Percentiles rank a stretch among this genome's conserved stretches.
Evolutionary conservation across 2,797 vertebrate species (phyloP).

Genomic region (Natrix natrix): DNA sequence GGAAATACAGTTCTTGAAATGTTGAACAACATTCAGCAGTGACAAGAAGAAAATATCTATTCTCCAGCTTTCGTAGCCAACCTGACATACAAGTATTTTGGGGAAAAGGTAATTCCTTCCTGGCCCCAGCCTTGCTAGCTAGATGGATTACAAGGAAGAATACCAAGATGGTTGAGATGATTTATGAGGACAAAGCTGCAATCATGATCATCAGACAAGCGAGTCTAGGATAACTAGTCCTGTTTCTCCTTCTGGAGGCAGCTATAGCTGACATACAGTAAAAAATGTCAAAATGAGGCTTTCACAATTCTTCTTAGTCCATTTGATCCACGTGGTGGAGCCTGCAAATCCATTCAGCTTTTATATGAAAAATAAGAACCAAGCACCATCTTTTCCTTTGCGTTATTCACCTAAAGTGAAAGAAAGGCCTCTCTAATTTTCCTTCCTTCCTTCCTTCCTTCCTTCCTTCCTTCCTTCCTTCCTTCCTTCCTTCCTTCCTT

Average conservation of each 20-base stretch:
- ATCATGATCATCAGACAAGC: not conserved
- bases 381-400: not conserved
- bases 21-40: not conserved
- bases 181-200: constrained; percentile 36
- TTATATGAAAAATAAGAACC: not conserved
- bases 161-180: constrained; percentile 16
- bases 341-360: not conserved
- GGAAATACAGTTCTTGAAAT: not conserved
- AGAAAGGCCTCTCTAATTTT: not conserved
- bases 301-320: not conserved
- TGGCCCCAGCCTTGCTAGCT: not conserved
- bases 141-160: not conserved
- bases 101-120: not conserved
- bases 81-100: not conserved
- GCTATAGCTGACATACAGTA: constrained; percentile 3
- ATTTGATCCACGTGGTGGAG: not conserved
- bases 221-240: constrained; percentile 29
- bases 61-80: not conserved
- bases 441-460: not conserved
- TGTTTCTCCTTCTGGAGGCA: constrained; percentile 30
- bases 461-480: too few species aligned
- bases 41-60: not conserved
- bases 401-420: not conserved
- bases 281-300: constrained; percentile 1
- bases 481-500: too few species aligned